Evolutionary conservation across 2,113 vertebrate genomes (phyloP).

Genomic region (Pycnonotus jocosus): DNA sequence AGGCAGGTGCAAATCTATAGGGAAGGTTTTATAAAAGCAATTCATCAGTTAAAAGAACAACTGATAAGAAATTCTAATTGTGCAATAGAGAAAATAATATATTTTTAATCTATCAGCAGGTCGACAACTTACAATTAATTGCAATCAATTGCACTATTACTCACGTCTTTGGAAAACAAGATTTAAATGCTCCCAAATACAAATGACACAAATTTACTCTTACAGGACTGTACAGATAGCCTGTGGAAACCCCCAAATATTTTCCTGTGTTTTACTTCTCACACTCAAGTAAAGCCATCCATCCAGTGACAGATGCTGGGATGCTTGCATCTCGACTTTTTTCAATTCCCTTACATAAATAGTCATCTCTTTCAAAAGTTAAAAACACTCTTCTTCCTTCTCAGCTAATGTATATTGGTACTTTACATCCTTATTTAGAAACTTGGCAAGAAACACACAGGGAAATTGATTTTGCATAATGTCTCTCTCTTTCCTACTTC

Average conservation of each 20-base stretch:
- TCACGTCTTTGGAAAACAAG: not conserved
- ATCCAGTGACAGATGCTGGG: not conserved
- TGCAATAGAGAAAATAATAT: not conserved
- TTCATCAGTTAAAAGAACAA: not conserved
- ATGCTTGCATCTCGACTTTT: not conserved
- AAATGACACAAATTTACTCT: not conserved
- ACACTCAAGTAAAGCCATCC: not conserved
- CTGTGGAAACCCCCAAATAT: not conserved
- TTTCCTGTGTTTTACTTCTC: not conserved
- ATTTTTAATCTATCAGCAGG: not conserved
- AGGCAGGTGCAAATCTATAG: not conserved
- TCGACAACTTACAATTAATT: not conserved
- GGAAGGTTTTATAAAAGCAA: not conserved
- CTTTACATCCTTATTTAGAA: slow-evolving; percentile 5
- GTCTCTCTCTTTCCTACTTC: not conserved
- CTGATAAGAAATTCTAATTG: not conserved
- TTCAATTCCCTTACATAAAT: not conserved
- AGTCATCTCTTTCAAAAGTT: not conserved
- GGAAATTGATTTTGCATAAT: not conserved
- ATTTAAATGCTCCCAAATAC: not conserved
- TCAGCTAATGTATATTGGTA: not conserved
- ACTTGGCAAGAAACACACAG: not conserved
- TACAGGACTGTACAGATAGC: not conserved
- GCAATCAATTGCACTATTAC: not conserved
- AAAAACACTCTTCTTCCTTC: slow-evolving; percentile 28